phyloP scores from a whole-genome alignment of 2,888 invertebrate species.

The Eupeodes luniger region DNA sequence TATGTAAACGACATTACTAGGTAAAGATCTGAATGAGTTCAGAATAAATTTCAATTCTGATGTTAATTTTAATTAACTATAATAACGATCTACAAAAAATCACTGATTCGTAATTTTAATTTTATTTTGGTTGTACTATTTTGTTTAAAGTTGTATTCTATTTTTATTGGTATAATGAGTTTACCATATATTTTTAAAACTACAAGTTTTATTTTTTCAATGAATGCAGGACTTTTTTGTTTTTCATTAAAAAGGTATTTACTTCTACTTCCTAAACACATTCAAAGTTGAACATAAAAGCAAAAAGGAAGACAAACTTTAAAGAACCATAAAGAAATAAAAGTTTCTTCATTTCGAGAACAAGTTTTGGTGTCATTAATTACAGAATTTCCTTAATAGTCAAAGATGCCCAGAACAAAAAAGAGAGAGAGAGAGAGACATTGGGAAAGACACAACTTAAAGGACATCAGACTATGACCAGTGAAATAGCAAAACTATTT shows the following conservation, averaged over 20 bases:
- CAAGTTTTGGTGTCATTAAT: background rate
- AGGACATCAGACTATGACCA: background rate
- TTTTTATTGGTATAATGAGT: too few species aligned
- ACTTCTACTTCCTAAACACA: too few species aligned
- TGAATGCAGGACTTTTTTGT: background rate
- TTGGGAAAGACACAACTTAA: background rate
- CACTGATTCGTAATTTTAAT: too few species aligned
- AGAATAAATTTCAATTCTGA: too few species aligned
- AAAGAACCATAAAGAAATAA: background rate
- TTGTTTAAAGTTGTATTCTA: too few species aligned
- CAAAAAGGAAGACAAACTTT: background rate
- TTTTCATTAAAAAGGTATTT: too few species aligned
- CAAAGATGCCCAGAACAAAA: background rate
- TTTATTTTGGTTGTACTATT: too few species aligned
- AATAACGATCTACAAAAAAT: too few species aligned
- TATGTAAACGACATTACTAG: too few species aligned
- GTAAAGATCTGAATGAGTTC: too few species aligned
- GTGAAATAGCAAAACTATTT: constrained; percentile 29
- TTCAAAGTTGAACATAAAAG: background rate
- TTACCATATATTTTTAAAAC: too few species aligned
- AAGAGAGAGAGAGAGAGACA: background rate
- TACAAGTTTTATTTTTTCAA: background rate
- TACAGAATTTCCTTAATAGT: background rate
- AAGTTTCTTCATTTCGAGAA: background rate
- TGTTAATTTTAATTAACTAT: too few species aligned